Base-by-base conservation (phyloP, 2,113 vertebrate genomes). In the Periophthalmodon schlosseri region DNA sequence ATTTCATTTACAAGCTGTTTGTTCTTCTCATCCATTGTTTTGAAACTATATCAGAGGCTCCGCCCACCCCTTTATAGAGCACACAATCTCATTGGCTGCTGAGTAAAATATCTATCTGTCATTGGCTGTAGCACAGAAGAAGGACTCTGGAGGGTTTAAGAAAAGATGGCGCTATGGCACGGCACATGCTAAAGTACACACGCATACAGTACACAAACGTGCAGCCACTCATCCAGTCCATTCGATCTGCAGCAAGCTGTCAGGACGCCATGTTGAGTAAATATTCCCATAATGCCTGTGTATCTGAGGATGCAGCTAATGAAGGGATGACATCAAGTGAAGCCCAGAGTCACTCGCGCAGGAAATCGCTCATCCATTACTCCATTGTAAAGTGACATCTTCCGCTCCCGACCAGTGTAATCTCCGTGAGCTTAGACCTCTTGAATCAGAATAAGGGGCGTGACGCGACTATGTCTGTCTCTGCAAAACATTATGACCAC, bases 1-100 rank as follows among this genome's bases (percentile, higher is more conserved):
- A 87, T 87, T 91, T 89, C 52, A 86, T 88, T 85, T 93, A 91
- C 82, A 90, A 91, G 88, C 91, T 88, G 82, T 91, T 89, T 91
- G 85, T 82, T 88, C 80, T 85, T 84, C 83, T 84, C 80, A 58
- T 87, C 81, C n/a, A 80, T 75, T 87, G 84, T 65, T 65, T 60
- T 60, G 52, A 65, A 36, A 65, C 63, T 65, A 44, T 20, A 82
- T 78, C 81, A 77, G 81, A 84, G 73, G 76, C 73, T 77, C 70
- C 58, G 34, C 34, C 60, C 63, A 34, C 69, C 83, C 71, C 77
- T 84, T 75, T 73, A 78, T 74, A 72, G 74, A 81, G 86, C 60
- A 16, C 84, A 77, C 88, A 89, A 86, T 91, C 88, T 91, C 88
- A 92, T 82, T 89, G 89, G 89, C 89, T 91, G 89, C 85, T 86